phyloP scores from a whole-genome alignment of 2,113 vertebrate species.

The Bostrychus sinensis region DNA sequence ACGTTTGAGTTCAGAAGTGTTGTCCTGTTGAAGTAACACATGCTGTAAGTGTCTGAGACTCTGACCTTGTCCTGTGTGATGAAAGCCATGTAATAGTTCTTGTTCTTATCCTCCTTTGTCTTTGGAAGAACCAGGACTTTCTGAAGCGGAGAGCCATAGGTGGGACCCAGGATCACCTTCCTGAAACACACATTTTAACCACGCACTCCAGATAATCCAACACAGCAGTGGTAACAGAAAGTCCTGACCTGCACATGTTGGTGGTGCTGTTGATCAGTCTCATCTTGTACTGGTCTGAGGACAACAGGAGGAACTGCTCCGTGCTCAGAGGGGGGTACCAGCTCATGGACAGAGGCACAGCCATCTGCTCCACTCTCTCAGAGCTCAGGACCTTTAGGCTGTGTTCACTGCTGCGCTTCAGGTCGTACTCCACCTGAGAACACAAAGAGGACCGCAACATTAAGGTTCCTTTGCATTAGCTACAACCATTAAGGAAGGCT shows the following conservation, averaged over 20 bases:
- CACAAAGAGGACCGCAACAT: too few relatives aligned
- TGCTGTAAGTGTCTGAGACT: too few relatives aligned
- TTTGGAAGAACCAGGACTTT: constrained; percentile 82
- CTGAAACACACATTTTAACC: constrained; percentile 68
- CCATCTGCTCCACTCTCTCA: constrained; percentile 83
- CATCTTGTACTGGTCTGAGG: constrained; percentile 88
- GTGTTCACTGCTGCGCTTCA: constrained; percentile 77
- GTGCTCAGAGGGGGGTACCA: constrained; percentile 89
- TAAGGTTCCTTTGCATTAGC: too few relatives aligned
- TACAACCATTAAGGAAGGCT: too few relatives aligned
- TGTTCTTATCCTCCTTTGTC: constrained; percentile 37
- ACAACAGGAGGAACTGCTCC: constrained; percentile 87
- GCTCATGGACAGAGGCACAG: constrained; percentile 83
- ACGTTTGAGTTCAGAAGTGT: too few relatives aligned
- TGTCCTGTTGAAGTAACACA: too few relatives aligned
- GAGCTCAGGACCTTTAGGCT: constrained; percentile 79
- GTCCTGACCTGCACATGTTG: constrained; percentile 88
- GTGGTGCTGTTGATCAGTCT: constrained; percentile 89
- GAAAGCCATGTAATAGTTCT: constrained; percentile 83
- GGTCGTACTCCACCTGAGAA: constrained; percentile 88
- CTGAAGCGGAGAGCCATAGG: constrained; percentile 85
- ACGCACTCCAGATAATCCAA: too few relatives aligned
- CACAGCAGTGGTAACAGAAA: not conserved
- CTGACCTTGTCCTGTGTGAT: constrained; percentile 92
- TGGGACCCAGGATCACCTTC: constrained; percentile 87